These are phyloP conservation scores for Mugil cephalus DNA, from an alignment of 2,113 vertebrate genomes.

Conservation along the genomic window DNA sequence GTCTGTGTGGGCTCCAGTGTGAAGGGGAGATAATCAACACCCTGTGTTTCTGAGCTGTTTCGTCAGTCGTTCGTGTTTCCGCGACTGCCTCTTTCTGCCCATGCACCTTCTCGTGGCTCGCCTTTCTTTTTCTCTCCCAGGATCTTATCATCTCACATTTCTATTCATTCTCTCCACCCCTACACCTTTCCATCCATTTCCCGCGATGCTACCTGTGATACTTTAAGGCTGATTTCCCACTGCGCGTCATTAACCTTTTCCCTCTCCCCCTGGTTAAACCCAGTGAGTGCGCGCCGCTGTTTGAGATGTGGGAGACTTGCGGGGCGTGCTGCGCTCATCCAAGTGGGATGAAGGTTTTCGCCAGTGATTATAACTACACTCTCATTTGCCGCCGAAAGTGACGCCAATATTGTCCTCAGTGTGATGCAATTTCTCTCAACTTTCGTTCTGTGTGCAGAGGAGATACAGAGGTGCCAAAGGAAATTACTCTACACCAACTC, in stretches of 20 bases:
- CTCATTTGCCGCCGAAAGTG: slow-evolving; percentile 53
- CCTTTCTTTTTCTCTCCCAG: slow-evolving; percentile 13
- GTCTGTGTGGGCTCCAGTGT: slow-evolving; percentile 68
- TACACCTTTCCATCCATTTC: slow-evolving; percentile 31
- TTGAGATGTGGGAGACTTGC: slow-evolving; percentile 38
- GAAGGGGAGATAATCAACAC: slow-evolving; percentile 60
- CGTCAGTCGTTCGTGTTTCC: slow-evolving; percentile 39
- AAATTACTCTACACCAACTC: slow-evolving; percentile 41
- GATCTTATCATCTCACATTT: slow-evolving; percentile 30
- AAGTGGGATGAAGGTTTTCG: slow-evolving; percentile 45
- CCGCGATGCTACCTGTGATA: slow-evolving; percentile 52
- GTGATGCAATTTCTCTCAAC: slow-evolving; percentile 30
- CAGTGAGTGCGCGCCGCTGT: slow-evolving; percentile 42
- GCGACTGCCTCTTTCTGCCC: slow-evolving; percentile 30
- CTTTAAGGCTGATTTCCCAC: slow-evolving; percentile 70
- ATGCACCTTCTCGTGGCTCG: not conserved
- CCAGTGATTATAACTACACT: slow-evolving; percentile 49
- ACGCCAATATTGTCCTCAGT: not conserved
- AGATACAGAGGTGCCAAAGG: slow-evolving; percentile 38
- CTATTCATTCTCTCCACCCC: slow-evolving; percentile 8
- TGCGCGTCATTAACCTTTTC: slow-evolving; percentile 74
- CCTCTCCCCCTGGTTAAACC: slow-evolving; percentile 62
- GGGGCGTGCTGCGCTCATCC: slow-evolving; percentile 37
- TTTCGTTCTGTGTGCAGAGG: slow-evolving; percentile 18
- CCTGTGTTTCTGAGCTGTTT: slow-evolving; percentile 47